Base-by-base conservation (phyloP, 2,888 invertebrate genomes). In the Platycheirus albimanus region DNA sequence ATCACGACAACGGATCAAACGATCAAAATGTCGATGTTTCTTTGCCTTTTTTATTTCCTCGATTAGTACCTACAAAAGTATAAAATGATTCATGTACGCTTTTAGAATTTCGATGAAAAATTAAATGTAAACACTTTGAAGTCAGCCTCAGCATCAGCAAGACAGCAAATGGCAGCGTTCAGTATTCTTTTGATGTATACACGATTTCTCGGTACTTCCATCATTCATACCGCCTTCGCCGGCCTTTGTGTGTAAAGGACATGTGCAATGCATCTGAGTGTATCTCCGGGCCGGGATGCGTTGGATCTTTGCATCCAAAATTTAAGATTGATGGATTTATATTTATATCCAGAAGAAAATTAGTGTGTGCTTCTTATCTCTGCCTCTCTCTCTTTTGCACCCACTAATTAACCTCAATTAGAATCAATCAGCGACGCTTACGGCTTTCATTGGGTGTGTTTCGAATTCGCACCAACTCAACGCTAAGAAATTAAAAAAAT, bases 381-480 rank as follows among this genome's bases (percentile, higher is more conserved):
- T n/a, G n/a, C n/a, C n/a, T n/a, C n/a, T n/a, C n/a, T n/a, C 19
- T 64, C 76, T 33, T 41, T 66, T 47, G 30, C 63, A 56, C 67
- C 69, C 72, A 74, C 69, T 74, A 74, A 78, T 83, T 83, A 83
- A 78, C 72, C 83, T 74, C 78, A 83, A 83, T 83, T 78, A 78
- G 72, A 45, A 83, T 83, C 78, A 72, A 83, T 83, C 72, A 74
- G 61, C 47, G 38, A 51, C 51, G 43, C 43, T 43, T 15, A 13
- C 24, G n/a, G 30, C 8, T 64, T 30, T 47, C 64, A 45, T 24
- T 43, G 33, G 49, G 63, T 28, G 54, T 79, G 71, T 64, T 78
- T 72, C 69, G 43, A 72, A 69, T 78, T n/a, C n/a, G n/a, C 30
- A 33, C 30, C 49, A 72, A 54, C 71, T 45, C 66, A 69, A n/a